Conservation (phyloP, 2,113 vertebrate species). For the Emberiza fucata region DNA sequence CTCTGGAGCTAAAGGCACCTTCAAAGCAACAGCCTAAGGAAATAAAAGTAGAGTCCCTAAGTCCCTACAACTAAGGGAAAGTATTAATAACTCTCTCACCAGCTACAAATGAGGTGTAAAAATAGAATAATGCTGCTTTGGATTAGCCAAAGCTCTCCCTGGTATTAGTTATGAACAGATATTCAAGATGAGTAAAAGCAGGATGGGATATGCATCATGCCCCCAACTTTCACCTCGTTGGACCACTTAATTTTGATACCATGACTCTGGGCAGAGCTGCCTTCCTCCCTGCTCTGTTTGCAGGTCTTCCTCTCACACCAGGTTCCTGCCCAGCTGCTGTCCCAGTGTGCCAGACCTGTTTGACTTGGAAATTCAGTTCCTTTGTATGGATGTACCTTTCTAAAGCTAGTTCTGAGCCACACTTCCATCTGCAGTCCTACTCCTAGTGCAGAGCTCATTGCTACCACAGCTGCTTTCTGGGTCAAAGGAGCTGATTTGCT, state of each 20-base stretch:
- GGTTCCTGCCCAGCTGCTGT: not conserved
- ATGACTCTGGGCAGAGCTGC: not conserved
- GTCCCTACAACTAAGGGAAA: not conserved
- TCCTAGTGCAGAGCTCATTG: not conserved
- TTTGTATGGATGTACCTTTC: not conserved
- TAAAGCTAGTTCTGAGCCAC: not conserved
- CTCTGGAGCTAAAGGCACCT: not conserved
- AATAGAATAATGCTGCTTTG: not conserved
- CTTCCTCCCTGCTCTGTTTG: not conserved
- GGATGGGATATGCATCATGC: not conserved
- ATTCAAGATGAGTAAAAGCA: not conserved
- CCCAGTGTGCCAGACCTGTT: not conserved
- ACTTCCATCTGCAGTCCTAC: not conserved
- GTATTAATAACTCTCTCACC: not conserved
- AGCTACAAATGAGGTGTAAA: not conserved
- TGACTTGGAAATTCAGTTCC: not conserved
- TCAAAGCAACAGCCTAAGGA: not conserved
- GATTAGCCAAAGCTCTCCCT: not conserved
- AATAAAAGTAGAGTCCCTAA: not conserved
- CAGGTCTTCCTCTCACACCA: not conserved
- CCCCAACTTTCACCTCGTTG: fast-evolving
- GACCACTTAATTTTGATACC: not conserved
- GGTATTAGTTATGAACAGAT: not conserved
- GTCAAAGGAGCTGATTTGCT: slow-evolving; percentile 32
- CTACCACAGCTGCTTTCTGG: slow-evolving; percentile 19